Evolutionary conservation across 2,888 invertebrate genomes (phyloP).

Genomic region (Pandemis corylana): DNA sequence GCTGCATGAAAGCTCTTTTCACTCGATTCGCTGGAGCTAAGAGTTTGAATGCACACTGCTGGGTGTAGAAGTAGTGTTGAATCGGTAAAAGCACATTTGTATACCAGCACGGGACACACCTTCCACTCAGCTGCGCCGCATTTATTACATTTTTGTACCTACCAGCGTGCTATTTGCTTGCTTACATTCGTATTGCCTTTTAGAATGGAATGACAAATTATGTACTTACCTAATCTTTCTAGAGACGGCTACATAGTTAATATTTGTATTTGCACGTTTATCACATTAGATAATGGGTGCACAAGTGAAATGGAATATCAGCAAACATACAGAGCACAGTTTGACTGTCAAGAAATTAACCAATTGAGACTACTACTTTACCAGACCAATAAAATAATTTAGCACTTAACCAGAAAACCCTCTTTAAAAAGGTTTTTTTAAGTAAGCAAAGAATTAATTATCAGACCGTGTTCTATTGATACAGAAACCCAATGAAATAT

Average conservation of each 20-base stretch:
- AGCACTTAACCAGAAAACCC: neutral
- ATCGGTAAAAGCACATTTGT: constrained; percentile 18
- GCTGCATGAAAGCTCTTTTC: constrained; percentile 56
- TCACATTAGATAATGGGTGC: too few species aligned
- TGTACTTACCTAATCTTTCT: too few species aligned
- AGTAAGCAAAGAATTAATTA: too few species aligned
- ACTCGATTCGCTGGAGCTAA: constrained; percentile 47
- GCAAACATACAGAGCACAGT: too few species aligned
- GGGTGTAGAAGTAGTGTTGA: constrained; percentile 23
- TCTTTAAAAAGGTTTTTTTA: too few species aligned
- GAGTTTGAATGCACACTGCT: constrained; percentile 48
- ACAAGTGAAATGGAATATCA: too few species aligned
- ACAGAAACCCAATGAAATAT: neutral
- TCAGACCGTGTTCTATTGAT: neutral
- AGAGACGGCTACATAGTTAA: neutral
- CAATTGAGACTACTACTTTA: neutral
- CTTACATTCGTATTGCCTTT: neutral
- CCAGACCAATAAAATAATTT: neutral
- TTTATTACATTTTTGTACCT: constrained; percentile 9
- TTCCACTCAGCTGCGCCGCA: neutral
- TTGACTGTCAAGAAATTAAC: too few species aligned
- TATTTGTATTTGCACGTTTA: neutral
- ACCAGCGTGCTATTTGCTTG: neutral
- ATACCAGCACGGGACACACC: constrained; percentile 4
- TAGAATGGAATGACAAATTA: neutral